These are phyloP conservation scores for Cremastobaeus sp. DNA, from an alignment of 2,888 invertebrate genomes.

Conservation along the genomic window DNA sequence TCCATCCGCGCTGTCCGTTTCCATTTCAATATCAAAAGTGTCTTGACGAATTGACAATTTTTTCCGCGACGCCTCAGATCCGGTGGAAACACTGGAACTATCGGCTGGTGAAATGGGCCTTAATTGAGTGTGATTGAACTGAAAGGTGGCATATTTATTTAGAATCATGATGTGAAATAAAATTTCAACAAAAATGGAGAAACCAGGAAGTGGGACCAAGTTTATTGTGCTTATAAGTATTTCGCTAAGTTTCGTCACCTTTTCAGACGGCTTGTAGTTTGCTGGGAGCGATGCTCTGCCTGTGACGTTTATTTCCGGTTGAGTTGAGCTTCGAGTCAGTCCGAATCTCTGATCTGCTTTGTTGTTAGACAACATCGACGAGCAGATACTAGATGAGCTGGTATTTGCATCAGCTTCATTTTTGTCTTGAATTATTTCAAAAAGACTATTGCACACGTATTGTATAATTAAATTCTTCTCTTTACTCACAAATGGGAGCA, in stretches of 20 bases:
- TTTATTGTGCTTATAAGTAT: too few species aligned
- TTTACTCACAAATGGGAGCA: conserved; percentile 69
- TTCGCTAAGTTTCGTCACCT: conserved; percentile 27
- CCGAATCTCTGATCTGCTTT: conserved; percentile 8
- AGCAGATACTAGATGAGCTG: conserved; percentile 43
- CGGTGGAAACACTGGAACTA: conserved; percentile 2
- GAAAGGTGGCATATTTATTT: too few species aligned
- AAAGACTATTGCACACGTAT: conserved; percentile 66
- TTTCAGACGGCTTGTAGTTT: conserved; percentile 12
- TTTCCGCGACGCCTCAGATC: conserved; percentile 4
- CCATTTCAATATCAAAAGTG: conserved; percentile 60
- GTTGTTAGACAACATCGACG: conserved; percentile 15
- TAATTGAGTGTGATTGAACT: neutral
- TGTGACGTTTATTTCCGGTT: conserved; percentile 59
- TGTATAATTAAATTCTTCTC: conserved; percentile 65
- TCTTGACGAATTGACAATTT: conserved; percentile 53
- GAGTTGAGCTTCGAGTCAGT: conserved; percentile 65
- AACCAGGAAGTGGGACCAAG: too few species aligned
- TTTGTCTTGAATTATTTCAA: conserved; percentile 66
- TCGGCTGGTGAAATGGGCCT: conserved; percentile 12
- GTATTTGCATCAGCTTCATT: conserved; percentile 63
- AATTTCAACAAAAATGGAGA: too few species aligned
- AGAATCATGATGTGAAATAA: too few species aligned
- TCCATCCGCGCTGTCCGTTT: conserved; percentile 58
- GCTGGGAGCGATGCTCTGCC: conserved; percentile 30